phyloP scores from a whole-genome alignment of 2,888 invertebrate species.

The Thymelicus sylvestris region DNA sequence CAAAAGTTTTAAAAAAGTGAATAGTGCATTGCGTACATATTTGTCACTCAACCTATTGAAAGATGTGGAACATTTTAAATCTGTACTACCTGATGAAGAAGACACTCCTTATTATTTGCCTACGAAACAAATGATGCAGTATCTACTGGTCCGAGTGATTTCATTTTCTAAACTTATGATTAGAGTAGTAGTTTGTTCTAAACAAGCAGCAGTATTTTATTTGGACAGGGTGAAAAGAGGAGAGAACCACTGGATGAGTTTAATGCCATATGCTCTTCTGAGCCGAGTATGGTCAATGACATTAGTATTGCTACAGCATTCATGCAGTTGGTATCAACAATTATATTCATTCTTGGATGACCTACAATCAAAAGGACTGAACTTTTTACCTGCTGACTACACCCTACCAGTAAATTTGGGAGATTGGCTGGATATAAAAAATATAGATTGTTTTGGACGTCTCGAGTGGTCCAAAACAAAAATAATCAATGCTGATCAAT shows the following conservation, averaged over 20 bases:
- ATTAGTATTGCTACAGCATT: constrained; percentile 72
- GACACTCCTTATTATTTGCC: constrained; percentile 69
- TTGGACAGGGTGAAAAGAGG: constrained; percentile 80
- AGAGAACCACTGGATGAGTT: constrained; percentile 83
- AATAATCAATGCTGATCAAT: constrained; percentile 49
- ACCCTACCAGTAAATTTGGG: constrained; percentile 74
- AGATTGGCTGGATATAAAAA: constrained; percentile 76
- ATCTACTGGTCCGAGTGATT: constrained; percentile 80
- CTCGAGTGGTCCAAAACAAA: constrained; percentile 68
- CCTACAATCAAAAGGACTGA: constrained; percentile 72
- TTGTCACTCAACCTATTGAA: constrained; percentile 73
- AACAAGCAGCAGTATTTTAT: constrained; percentile 78
- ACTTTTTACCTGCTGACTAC: constrained; percentile 76
- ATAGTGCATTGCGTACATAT: constrained; percentile 80
- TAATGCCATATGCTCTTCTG: constrained; percentile 81
- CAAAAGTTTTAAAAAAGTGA: constrained; percentile 81
- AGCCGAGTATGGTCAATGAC: constrained; percentile 83
- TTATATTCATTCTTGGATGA: constrained; percentile 66
- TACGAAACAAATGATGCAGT: constrained; percentile 85
- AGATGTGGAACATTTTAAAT: constrained; percentile 66
- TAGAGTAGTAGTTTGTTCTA: constrained; percentile 75
- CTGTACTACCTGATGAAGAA: constrained; percentile 58
- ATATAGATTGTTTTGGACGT: constrained; percentile 70
- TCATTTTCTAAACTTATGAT: constrained; percentile 83
- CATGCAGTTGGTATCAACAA: constrained; percentile 79